phyloP scores from a whole-genome alignment of 2,797 vertebrate genomes.

The Macropus fuliginosus region DNA sequence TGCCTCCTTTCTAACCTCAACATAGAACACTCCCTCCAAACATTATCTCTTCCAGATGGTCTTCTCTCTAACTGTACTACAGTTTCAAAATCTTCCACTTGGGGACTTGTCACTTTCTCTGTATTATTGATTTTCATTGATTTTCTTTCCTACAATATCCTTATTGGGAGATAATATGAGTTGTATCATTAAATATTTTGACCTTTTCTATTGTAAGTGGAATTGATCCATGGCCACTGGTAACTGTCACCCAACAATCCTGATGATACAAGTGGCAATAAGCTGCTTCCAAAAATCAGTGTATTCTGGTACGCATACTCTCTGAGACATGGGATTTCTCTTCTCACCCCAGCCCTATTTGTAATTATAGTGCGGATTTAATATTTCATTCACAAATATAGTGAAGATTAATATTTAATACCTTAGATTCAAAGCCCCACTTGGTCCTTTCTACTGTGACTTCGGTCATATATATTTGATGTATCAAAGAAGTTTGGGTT shows the following conservation, averaged over 20 bases:
- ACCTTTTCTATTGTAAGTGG: not conserved
- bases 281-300: not conserved
- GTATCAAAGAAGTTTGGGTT: not conserved
- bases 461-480: not conserved
- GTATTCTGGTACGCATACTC: not conserved
- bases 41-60: conserved; percentile 57
- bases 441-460: not conserved
- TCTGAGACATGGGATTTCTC: not conserved
- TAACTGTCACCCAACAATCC: not conserved
- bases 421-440: not conserved
- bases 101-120: conserved; percentile 20
- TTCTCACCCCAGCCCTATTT: not conserved
- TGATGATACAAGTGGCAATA: not conserved
- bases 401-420: not conserved
- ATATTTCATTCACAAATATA: not conserved
- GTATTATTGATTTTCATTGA: conserved; percentile 8
- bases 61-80: not conserved
- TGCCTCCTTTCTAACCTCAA: conserved; percentile 50
- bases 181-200: not conserved
- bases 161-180: not conserved
- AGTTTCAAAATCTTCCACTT: not conserved
- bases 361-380: not conserved
- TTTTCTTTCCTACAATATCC: not conserved
- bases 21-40: conserved; percentile 30
- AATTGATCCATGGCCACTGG: conserved; percentile 17